Conservation (phyloP, 2,113 vertebrate species). For the Zapus hudsonius region DNA sequence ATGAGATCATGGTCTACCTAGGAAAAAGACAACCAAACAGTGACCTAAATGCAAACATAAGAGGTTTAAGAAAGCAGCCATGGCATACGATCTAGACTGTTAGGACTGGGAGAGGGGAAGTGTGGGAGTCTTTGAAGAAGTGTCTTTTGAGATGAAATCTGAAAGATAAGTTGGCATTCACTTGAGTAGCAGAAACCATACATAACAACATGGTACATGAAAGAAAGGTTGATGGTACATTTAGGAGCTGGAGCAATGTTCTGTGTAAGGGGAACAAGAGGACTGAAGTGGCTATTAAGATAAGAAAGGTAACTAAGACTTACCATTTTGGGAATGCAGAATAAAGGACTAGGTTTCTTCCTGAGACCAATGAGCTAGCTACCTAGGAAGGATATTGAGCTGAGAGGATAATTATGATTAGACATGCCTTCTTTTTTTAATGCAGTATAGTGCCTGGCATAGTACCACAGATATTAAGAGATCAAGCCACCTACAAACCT, state of each 20-base stretch:
- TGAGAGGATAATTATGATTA: neutral
- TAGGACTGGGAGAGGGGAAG: neutral
- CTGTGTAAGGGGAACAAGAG: neutral
- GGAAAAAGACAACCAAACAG: slow-evolving; percentile 19
- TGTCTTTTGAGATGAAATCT: slow-evolving; percentile 33
- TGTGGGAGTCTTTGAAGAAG: neutral
- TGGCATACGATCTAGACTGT: neutral
- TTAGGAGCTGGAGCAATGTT: neutral
- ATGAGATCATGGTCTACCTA: neutral
- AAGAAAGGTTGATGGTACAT: neutral
- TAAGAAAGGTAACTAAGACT: neutral
- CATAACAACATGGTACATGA: neutral
- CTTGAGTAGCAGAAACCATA: neutral
- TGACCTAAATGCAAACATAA: slow-evolving; percentile 14
- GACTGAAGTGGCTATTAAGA: neutral
- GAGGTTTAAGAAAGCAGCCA: neutral
- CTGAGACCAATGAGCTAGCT: neutral
- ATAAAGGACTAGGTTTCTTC: slow-evolving; percentile 21
- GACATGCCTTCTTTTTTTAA: slow-evolving; percentile 5
- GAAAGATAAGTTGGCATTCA: neutral
- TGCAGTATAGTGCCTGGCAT: neutral
- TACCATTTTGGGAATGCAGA: neutral
- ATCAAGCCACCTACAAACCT: too few relatives aligned
- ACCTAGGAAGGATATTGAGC: neutral
- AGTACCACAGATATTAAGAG: neutral